Conservation (phyloP, 2,797 vertebrate species). For the Parauchenoglanis ngamensis region DNA sequence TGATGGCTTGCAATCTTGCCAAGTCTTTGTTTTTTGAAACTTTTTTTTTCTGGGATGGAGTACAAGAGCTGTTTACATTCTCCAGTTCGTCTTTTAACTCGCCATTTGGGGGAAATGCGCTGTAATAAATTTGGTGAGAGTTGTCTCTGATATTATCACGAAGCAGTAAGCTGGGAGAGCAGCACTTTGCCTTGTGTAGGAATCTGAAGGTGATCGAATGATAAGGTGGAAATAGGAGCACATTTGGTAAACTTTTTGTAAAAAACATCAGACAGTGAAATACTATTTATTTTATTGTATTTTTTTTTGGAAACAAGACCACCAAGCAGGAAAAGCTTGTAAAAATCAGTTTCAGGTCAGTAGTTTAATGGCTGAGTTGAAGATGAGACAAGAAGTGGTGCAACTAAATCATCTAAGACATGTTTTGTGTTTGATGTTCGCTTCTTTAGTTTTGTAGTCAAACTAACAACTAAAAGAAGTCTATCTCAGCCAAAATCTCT, state of each 20-base stretch:
- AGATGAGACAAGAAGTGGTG: background rate
- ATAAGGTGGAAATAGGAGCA: slow-evolving; percentile 13
- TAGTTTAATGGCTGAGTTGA: background rate
- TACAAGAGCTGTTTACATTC: slow-evolving; percentile 56
- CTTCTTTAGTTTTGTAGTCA: background rate
- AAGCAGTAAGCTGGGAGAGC: slow-evolving; percentile 18
- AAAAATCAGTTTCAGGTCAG: slow-evolving; percentile 10
- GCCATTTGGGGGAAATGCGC: slow-evolving; percentile 46
- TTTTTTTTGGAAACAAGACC: background rate
- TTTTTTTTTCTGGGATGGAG: slow-evolving; percentile 47
- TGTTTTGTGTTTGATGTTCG: background rate
- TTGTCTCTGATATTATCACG: slow-evolving; percentile 36
- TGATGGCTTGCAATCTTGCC: slow-evolving; percentile 57
- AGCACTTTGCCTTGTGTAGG: slow-evolving; percentile 1
- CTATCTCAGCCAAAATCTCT: background rate
- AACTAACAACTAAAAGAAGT: background rate
- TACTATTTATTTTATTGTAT: background rate
- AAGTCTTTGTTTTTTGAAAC: slow-evolving; percentile 43
- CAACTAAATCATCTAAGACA: background rate
- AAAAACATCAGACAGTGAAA: slow-evolving; percentile 5
- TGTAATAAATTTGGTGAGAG: slow-evolving; percentile 48
- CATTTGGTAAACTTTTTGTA: background rate
- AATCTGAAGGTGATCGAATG: slow-evolving; percentile 18
- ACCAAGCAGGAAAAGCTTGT: background rate
- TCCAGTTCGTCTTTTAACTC: slow-evolving; percentile 50